Percentiles rank a stretch among this genome's conserved stretches.
These are phyloP conservation scores for Gonatopus flavifemur DNA, from an alignment of 1,140 invertebrate species.

Conservation along the genomic window DNA sequence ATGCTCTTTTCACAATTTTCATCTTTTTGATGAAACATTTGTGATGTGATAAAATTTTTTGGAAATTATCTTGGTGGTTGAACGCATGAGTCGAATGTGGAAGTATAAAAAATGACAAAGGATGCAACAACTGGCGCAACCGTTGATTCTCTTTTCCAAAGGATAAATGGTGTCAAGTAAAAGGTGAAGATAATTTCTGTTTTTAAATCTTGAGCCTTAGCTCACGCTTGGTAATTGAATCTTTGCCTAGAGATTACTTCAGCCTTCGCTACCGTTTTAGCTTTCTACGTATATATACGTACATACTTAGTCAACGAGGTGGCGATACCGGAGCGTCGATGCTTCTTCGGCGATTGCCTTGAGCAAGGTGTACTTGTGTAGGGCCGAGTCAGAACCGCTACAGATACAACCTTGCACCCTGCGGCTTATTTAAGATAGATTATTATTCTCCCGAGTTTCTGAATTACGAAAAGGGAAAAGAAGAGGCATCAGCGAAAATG, in stretches of 20 bases:
- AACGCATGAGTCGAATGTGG: too few species aligned
- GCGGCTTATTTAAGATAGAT: constrained; percentile 56
- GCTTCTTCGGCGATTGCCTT: constrained; percentile 10
- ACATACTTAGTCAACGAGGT: constrained; percentile 28
- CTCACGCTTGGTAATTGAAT: constrained; percentile 50
- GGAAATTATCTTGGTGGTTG: too few species aligned
- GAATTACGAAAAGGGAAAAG: too few species aligned
- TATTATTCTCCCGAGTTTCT: constrained; percentile 45
- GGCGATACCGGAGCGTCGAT: constrained; percentile 15
- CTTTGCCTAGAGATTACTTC: constrained; percentile 45
- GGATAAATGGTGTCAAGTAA: too few species aligned
- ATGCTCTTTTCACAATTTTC: too few species aligned
- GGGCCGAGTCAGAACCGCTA: constrained; percentile 13
- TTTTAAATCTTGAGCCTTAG: constrained; percentile 46
- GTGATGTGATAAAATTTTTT: too few species aligned
- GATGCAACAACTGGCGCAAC: too few species aligned
- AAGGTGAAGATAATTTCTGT: constrained; percentile 52
- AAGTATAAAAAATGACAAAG: too few species aligned
- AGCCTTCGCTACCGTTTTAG: constrained; percentile 34
- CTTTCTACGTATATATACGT: too few species aligned
- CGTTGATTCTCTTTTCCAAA: too few species aligned
- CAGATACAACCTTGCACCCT: too few species aligned
- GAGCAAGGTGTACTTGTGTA: background rate
- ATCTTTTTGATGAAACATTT: too few species aligned
- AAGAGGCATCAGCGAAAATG: constrained; percentile 51